Evolutionary conservation across 2,888 invertebrate species (phyloP).

Genomic region (Ashinkailepas kermadecensis): DNA sequence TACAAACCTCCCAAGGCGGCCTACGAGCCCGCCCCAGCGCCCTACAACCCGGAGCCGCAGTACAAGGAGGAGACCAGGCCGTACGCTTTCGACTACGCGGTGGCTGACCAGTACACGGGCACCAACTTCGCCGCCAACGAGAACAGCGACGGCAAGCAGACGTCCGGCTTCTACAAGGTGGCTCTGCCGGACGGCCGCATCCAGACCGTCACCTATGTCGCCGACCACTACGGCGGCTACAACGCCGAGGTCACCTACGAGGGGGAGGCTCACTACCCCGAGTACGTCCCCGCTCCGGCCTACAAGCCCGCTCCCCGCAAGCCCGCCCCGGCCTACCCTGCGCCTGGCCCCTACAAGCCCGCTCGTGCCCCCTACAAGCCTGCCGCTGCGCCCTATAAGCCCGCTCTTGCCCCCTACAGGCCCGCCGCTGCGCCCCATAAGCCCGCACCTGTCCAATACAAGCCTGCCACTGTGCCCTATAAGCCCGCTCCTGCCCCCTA

Average conservation of each 20-base stretch:
- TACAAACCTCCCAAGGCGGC: slow-evolving; percentile 41
- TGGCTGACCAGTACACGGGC: slow-evolving; percentile 51
- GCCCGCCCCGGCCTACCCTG: slow-evolving; percentile 42
- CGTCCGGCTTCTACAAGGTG: slow-evolving; percentile 57
- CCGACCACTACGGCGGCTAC: too few relatives aligned
- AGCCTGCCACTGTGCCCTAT: background rate
- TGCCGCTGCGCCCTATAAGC: background rate
- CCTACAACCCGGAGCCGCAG: slow-evolving; percentile 50
- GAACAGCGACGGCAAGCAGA: slow-evolving; percentile 55
- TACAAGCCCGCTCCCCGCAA: slow-evolving; percentile 62
- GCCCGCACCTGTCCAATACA: background rate
- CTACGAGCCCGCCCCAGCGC: slow-evolving; percentile 38
- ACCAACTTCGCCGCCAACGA: slow-evolving; percentile 58
- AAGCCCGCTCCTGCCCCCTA: background rate
- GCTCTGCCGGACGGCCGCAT: slow-evolving; percentile 66
- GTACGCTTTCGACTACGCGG: slow-evolving; percentile 58
- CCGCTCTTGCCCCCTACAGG: too few relatives aligned
- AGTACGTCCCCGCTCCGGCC: slow-evolving; percentile 81
- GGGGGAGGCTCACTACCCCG: slow-evolving; percentile 82
- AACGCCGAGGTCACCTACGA: slow-evolving; percentile 56
- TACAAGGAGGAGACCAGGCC: slow-evolving; percentile 53
- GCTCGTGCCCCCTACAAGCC: background rate
- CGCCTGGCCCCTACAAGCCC: slow-evolving; percentile 34
- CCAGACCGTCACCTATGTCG: slow-evolving; percentile 38
- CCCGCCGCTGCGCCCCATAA: background rate